These are phyloP conservation scores for Mormyrus iriodes DNA, from an alignment of 2,113 vertebrate species.

Conservation along the genomic window DNA sequence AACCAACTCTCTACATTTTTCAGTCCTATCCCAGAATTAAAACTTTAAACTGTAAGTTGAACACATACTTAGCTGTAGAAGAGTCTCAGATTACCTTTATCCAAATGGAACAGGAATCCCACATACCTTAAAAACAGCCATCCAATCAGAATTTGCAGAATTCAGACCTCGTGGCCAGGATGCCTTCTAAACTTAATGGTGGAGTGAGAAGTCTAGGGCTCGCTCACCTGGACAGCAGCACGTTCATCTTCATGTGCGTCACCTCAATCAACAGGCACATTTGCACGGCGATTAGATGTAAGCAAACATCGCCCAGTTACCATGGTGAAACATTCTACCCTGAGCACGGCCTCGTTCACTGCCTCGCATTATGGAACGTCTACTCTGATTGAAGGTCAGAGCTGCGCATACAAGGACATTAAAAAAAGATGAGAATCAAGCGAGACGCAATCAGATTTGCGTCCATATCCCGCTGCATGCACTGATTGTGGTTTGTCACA, in stretches of 20 bases:
- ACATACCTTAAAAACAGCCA: too few relatives aligned
- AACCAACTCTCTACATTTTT: neutral
- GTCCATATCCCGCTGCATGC: conserved; percentile 42
- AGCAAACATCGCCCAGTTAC: neutral
- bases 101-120: too few relatives aligned
- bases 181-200: neutral
- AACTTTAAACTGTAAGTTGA: too few relatives aligned
- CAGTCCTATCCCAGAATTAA: neutral
- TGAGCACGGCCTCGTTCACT: neutral
- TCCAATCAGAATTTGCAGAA: neutral
- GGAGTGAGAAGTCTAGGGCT: neutral
- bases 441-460: conserved; percentile 57
- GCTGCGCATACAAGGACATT: conserved; percentile 44
- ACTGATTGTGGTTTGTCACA: conserved; percentile 56
- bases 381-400: conserved; percentile 66
- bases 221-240: neutral
- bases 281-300: neutral
- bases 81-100: neutral
- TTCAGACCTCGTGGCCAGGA: neutral
- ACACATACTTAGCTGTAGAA: neutral
- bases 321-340: conserved; percentile 11
- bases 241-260: neutral
- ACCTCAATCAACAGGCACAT: neutral
- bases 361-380: conserved; percentile 52
- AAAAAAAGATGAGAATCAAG: conserved; percentile 52